phyloP scores from a whole-genome alignment of 2,888 invertebrate species.

The Clistopyga incitator region DNA sequence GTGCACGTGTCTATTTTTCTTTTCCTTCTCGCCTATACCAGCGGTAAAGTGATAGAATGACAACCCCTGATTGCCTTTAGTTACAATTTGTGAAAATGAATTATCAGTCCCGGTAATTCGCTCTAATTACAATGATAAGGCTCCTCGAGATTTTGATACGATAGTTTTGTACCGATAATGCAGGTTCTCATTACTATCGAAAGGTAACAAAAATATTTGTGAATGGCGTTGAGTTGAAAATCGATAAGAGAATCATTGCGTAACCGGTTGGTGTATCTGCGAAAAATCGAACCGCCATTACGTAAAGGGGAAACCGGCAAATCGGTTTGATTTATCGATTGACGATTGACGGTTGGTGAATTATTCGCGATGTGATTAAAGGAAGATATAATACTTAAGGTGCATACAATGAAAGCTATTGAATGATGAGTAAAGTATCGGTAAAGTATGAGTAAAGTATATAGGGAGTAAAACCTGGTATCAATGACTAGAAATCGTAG shows the following conservation, averaged over 20 bases:
- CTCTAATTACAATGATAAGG: not conserved
- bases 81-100: constrained; percentile 2
- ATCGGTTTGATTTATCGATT: not conserved
- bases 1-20: constrained; percentile 45
- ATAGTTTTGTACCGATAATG: not conserved
- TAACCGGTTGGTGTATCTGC: not conserved
- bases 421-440: too few species aligned
- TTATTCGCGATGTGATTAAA: not conserved
- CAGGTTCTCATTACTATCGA: not conserved
- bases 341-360: not conserved
- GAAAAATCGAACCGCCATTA: not conserved
- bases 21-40: not conserved
- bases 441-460: too few species aligned
- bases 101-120: not conserved
- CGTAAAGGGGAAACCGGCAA: not conserved
- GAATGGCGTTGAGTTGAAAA: not conserved
- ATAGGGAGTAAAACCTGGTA: too few species aligned
- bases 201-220: not conserved
- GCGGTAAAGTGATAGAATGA: constrained; percentile 9
- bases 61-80: not conserved
- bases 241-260: not conserved
- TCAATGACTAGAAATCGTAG: too few species aligned
- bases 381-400: not conserved
- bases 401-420: not conserved
- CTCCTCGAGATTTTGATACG: not conserved